Percentiles rank a stretch among this genome's conserved stretches.
phyloP scores from a whole-genome alignment of 2,888 invertebrate genomes.

The Aplocera efformata region DNA sequence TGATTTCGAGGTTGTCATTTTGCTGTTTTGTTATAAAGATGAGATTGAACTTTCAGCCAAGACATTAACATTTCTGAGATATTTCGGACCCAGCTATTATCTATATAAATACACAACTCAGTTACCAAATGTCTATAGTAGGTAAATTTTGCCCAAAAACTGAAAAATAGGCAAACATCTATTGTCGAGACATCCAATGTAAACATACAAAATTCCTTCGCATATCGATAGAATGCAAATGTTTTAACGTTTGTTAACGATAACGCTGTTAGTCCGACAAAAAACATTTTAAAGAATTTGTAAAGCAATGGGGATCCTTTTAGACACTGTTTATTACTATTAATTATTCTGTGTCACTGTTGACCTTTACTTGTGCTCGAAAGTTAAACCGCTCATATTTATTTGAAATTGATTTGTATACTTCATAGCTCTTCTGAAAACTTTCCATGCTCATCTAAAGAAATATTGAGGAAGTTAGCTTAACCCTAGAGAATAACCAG shows the following conservation, averaged over 20 bases:
- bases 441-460: no score
- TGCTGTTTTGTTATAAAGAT: no score
- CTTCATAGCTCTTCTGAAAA: no score
- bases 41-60: not conserved
- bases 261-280: conserved; percentile 39
- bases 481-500: no score
- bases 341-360: no score
- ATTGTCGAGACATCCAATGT: conserved; percentile 12
- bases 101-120: not conserved
- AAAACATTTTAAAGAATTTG: conserved; percentile 30
- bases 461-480: no score
- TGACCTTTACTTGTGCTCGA: no score
- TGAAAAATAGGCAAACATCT: no score
- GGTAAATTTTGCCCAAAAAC: no score
- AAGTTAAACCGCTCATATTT: no score
- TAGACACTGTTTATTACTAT: not conserved
- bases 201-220: conserved; percentile 32
- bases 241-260: conserved; percentile 36
- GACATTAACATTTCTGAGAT: not conserved
- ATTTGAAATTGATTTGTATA: no score
- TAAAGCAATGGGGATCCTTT: conserved; percentile 5
- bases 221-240: conserved; percentile 41
- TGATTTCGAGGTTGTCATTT: conserved; percentile 15
- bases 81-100: conserved; percentile 6
- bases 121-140: no score